phyloP scores from a whole-genome alignment of 2,888 invertebrate genomes.

The Brachycybe producta region DNA sequence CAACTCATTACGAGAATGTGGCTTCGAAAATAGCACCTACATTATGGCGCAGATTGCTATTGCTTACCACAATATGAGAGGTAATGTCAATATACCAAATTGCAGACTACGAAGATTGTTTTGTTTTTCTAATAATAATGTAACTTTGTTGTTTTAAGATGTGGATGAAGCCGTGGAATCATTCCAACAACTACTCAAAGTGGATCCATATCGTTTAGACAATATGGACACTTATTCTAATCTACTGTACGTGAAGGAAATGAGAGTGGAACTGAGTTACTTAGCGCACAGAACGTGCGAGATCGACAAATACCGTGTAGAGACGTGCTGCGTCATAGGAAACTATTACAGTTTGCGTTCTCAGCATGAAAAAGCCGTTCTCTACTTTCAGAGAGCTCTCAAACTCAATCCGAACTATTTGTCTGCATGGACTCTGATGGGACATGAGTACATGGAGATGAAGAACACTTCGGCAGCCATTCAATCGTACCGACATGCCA shows the following conservation, averaged over 20 bases:
- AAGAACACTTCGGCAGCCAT: constrained; percentile 98
- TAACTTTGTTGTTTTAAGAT: constrained; percentile 43
- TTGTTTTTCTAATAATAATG: constrained; percentile 15
- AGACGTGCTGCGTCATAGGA: constrained; percentile 97
- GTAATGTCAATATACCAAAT: constrained; percentile 39
- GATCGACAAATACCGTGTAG: constrained; percentile 90
- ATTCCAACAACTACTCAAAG: constrained; percentile 66
- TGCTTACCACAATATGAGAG: constrained; percentile 81
- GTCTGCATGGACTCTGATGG: constrained; percentile 95
- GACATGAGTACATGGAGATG: constrained; percentile 97
- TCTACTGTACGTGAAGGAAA: constrained; percentile 83
- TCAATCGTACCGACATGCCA: constrained; percentile 91
- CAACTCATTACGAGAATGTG: constrained; percentile 56
- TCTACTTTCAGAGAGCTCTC: constrained; percentile 89
- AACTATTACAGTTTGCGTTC: constrained; percentile 92
- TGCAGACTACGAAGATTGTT: background rate
- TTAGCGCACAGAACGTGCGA: constrained; percentile 85
- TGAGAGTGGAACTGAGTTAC: constrained; percentile 78
- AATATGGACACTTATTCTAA: constrained; percentile 96
- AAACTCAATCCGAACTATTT: constrained; percentile 86
- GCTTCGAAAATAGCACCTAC: constrained; percentile 77
- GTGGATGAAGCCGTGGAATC: constrained; percentile 73
- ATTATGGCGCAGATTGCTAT: constrained; percentile 83
- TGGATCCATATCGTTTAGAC: constrained; percentile 86
- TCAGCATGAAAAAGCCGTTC: constrained; percentile 94